A percentile compares a stretch with the other conserved stretches of the same genome.
Evolutionary conservation across 2,888 invertebrate species (phyloP).

Genomic region (Rhaphigaster nebulosa): DNA sequence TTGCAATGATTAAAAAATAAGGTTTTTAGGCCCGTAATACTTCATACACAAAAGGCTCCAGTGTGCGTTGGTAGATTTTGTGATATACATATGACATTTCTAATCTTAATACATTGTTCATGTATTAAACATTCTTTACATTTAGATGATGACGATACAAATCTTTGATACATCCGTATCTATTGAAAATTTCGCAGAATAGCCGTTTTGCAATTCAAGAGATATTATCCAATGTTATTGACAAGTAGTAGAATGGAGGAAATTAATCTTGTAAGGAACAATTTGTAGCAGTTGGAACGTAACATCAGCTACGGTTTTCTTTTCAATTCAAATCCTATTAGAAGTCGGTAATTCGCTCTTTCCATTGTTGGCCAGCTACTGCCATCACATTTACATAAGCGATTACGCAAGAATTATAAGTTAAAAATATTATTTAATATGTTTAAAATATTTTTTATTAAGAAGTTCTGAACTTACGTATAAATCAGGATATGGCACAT

Average conservation of each 20-base stretch:
- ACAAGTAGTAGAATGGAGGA: constrained; percentile 7
- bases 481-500: not conserved
- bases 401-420: not conserved
- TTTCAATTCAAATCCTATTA: constrained; percentile 16
- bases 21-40: too few relatives aligned
- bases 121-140: not conserved
- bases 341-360: not conserved
- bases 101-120: too few relatives aligned
- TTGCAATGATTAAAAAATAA: too few relatives aligned
- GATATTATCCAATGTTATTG: constrained; percentile 27
- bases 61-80: too few relatives aligned
- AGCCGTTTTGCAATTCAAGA: not conserved
- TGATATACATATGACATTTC: too few relatives aligned
- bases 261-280: constrained; percentile 36
- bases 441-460: not conserved
- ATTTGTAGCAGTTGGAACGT: not conserved
- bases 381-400: not conserved
- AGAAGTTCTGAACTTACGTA: not conserved
- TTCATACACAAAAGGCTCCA: too few relatives aligned
- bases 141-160: not conserved
- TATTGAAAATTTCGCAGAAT: constrained; percentile 10
- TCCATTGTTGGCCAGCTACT: not conserved
- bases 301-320: constrained; percentile 18
- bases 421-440: not conserved
- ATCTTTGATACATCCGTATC: not conserved